Evolutionary conservation across 2,113 vertebrate genomes (phyloP).

Genomic region (Herpailurus yagouaroundi): DNA sequence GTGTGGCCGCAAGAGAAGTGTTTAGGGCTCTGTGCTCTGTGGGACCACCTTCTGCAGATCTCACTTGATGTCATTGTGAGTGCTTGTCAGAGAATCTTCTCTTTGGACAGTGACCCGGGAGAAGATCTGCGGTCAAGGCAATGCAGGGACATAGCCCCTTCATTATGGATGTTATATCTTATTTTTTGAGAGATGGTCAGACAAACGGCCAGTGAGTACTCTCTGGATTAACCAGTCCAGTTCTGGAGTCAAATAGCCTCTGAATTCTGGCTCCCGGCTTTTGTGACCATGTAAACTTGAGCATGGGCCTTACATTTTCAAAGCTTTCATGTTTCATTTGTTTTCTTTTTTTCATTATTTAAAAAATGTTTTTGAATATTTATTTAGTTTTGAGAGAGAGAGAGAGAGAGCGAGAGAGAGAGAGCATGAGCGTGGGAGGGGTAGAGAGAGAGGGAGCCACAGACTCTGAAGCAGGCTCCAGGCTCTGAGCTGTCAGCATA

Average conservation of each 20-base stretch:
- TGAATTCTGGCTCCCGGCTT: not conserved
- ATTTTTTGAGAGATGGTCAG: not conserved
- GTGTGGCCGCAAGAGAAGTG: not conserved
- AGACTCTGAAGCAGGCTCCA: too few relatives aligned
- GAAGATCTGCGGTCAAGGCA: too few relatives aligned
- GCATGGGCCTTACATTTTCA: not conserved
- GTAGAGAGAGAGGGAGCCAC: too few relatives aligned
- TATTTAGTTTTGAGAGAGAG: too few relatives aligned
- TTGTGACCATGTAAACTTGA: too few relatives aligned
- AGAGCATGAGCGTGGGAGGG: too few relatives aligned
- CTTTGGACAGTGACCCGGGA: not conserved
- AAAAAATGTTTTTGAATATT: too few relatives aligned
- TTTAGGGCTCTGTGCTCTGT: too few relatives aligned
- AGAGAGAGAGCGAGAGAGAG: too few relatives aligned
- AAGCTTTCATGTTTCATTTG: not conserved
- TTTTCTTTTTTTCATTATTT: too few relatives aligned
- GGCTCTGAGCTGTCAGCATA: too few relatives aligned
- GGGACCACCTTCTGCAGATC: not conserved
- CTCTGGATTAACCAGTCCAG: rapidly evolving
- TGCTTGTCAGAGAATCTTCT: not conserved
- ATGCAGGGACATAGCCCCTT: not conserved
- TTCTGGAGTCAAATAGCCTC: too few relatives aligned
- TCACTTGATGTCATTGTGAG: not conserved
- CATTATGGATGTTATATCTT: not conserved
- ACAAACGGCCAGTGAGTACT: not conserved